Conservation (phyloP, 2,797 vertebrate genomes). For the Okamejei kenojei region DNA sequence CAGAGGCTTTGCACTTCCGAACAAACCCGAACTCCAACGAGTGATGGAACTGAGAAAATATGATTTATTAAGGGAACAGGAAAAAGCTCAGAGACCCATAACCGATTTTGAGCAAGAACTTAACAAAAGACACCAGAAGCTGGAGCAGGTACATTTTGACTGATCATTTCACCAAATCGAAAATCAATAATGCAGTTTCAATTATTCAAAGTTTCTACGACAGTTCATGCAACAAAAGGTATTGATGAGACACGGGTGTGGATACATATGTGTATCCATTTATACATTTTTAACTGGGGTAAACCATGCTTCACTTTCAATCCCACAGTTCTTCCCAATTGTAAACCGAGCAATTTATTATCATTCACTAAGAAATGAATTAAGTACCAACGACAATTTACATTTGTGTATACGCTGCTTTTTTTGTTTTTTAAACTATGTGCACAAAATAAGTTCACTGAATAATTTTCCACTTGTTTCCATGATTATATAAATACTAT, state of each 20-base stretch:
- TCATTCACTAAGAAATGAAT: not conserved
- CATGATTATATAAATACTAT: not conserved
- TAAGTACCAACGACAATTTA: not conserved
- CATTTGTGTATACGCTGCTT: not conserved
- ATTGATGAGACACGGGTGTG: not conserved
- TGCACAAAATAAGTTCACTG: not conserved
- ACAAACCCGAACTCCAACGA: constrained; percentile 62
- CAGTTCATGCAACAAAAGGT: not conserved
- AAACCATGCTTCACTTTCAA: not conserved
- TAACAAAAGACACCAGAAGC: constrained; percentile 63
- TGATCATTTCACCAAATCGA: not conserved
- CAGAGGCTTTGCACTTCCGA: constrained; percentile 62
- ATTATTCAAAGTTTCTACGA: not conserved
- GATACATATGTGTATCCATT: not conserved
- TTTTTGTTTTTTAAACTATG: not conserved
- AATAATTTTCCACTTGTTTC: not conserved
- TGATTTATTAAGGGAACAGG: constrained; percentile 59
- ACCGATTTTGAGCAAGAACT: constrained; percentile 68
- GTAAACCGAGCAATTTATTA: too few relatives aligned
- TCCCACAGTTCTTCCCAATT: not conserved
- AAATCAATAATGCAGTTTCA: not conserved
- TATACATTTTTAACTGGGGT: not conserved
- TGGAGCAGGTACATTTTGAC: constrained; percentile 41
- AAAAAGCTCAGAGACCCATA: constrained; percentile 54
- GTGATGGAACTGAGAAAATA: constrained; percentile 61